Conservation (phyloP, 2,888 invertebrate genomes). For the Caenorhabditis plicata region DNA sequence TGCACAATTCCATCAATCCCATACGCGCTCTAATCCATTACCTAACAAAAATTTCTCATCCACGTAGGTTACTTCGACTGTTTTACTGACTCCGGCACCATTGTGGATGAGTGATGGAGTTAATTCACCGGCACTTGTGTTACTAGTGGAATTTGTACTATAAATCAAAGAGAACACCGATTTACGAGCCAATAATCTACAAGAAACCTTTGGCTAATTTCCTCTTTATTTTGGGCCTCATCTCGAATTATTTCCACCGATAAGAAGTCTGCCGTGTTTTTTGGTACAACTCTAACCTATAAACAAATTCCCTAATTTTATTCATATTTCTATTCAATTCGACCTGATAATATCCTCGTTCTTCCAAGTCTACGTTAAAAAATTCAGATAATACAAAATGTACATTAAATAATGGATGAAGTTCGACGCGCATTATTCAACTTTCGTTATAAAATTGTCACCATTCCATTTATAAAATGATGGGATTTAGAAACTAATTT, state of each 20-base stretch:
- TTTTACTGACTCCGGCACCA: slow-evolving; percentile 24
- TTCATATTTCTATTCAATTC: neutral
- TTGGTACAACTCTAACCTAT: neutral
- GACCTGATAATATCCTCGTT: slow-evolving; percentile 59
- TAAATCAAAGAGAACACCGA: too few relatives aligned
- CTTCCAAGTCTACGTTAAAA: slow-evolving; percentile 50
- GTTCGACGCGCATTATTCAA: slow-evolving; percentile 46
- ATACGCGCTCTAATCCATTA: neutral
- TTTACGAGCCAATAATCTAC: too few relatives aligned
- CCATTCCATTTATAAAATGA: neutral
- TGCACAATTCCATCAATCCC: slow-evolving; percentile 2
- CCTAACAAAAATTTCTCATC: slow-evolving; percentile 32
- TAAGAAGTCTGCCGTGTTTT: neutral
- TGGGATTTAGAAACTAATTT: neutral
- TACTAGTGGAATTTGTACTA: too few relatives aligned
- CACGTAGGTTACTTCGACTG: slow-evolving; percentile 31
- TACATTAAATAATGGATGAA: slow-evolving; percentile 46
- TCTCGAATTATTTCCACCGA: neutral
- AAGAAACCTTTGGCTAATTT: slow-evolving; percentile 4
- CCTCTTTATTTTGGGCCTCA: neutral
- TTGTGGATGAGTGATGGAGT: too few relatives aligned
- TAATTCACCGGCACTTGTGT: too few relatives aligned
- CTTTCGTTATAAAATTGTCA: too few relatives aligned
- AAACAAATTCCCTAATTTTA: neutral
- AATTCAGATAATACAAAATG: slow-evolving; percentile 46